Evolutionary conservation across 2,113 vertebrate genomes (phyloP), one percentile per base, ranked within the genome.

Genomic region (Xiphophorus couchianus): DNA sequence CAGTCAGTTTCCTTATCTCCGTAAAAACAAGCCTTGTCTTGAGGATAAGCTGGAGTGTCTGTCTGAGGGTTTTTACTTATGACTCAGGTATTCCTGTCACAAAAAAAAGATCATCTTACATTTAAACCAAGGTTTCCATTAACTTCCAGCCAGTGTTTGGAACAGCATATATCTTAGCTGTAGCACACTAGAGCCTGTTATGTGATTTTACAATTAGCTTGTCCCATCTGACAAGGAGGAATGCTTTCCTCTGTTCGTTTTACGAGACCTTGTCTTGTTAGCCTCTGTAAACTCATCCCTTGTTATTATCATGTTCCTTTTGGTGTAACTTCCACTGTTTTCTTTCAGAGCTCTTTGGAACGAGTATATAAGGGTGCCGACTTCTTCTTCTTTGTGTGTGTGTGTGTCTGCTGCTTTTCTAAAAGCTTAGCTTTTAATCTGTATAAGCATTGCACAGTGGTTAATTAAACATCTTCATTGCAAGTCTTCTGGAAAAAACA

Each of bases 291-390:
- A 90, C 69, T 69, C 28, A 84, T 84, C 74, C 27, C 62, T 81
- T 44, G 73, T 73, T 78, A 63, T 80, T 80, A 88, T 81, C 85
- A 65, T 75, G 58, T 69, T 37, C 66, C 51, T 81, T 29, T 81
- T 74, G 29, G 60, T 79, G 77, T 2, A 0, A 65, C 25, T 76
- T 76, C 64, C 37, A 64, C 78, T 80, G 37, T 79, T 90, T 87
- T 63, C 76, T 51, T 72, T 83, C 74, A 78, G 5, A 79, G 81
- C 79, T 78, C 76, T 90, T 90, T 89, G 78, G 86, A 81, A 86
- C 48, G 35, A 86, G 75, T 11, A 80, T 68, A 83, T 77, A 84
- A 85, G 80, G 78, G 68, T 33, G 60, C 74, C 66, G 84, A 89
- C 71, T 84, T 88, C 77, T 84, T 71, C 35, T 63, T 11, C 0